Conservation (phyloP, 2,888 invertebrate genomes). For the Oxycera nigricornis region DNA sequence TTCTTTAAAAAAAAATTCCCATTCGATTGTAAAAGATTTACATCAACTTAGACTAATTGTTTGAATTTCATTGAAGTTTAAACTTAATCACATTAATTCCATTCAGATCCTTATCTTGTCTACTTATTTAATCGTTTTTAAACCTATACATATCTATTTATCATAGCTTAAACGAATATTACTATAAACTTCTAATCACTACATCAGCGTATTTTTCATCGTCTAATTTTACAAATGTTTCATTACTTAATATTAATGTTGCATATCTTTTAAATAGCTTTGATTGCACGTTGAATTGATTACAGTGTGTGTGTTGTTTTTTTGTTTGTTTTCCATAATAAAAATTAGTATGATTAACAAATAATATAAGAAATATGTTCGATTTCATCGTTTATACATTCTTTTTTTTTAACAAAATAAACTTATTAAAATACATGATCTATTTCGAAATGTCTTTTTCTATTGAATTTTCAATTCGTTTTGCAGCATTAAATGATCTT, state of each 20-base stretch:
- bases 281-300: conserved; percentile 42
- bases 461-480: neutral
- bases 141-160: too few species aligned
- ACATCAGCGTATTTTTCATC: too few species aligned
- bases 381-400: conserved; percentile 30
- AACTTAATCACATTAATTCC: conserved; percentile 42
- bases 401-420: conserved; percentile 16
- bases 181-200: too few species aligned
- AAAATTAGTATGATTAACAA: conserved; percentile 8
- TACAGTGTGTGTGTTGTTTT: too few species aligned
- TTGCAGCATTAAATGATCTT: neutral
- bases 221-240: too few species aligned
- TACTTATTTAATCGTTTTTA: conserved; percentile 3
- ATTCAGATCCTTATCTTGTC: conserved; percentile 15
- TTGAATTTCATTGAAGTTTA: conserved; percentile 26
- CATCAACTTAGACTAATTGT: neutral
- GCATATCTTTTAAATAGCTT: conserved; percentile 28
- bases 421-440: neutral
- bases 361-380: neutral
- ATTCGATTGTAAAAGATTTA: too few species aligned
- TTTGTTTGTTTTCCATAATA: neutral
- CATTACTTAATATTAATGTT: too few species aligned
- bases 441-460: conserved; percentile 30
- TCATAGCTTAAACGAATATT: too few species aligned
- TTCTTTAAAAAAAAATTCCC: too few species aligned